These are phyloP conservation scores for Camelus bactrianus DNA, from an alignment of 2,113 vertebrate genomes.

Conservation along the genomic window DNA sequence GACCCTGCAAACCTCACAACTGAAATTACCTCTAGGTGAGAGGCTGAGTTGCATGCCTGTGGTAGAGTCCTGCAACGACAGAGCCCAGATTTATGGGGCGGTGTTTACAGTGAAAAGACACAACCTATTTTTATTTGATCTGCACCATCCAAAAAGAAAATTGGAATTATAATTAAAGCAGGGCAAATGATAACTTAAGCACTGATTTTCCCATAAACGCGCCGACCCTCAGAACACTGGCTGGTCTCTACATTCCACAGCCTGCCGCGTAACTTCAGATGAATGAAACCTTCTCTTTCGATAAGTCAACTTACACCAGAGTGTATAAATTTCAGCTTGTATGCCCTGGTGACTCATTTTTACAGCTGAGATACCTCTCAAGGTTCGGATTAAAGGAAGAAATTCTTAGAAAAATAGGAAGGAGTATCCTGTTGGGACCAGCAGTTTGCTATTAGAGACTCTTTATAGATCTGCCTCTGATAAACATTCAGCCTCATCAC, in stretches of 20 bases:
- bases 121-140: slow-evolving; percentile 57
- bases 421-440: slow-evolving; percentile 60
- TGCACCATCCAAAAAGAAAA: slow-evolving; percentile 74
- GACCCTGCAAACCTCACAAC: background rate
- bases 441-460: slow-evolving; percentile 43
- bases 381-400: slow-evolving; percentile 74
- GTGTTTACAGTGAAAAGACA: slow-evolving; percentile 64
- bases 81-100: slow-evolving; percentile 60
- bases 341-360: slow-evolving; percentile 78
- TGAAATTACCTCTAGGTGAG: slow-evolving; percentile 45
- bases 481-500: slow-evolving; percentile 61
- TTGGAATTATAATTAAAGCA: slow-evolving; percentile 77
- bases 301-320: slow-evolving; percentile 58
- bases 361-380: slow-evolving; percentile 71
- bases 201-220: slow-evolving; percentile 69
- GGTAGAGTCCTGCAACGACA: background rate
- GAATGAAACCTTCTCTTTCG: slow-evolving; percentile 64
- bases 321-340: slow-evolving; percentile 76
- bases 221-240: slow-evolving; percentile 26
- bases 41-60: slow-evolving; percentile 1
- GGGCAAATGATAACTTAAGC: slow-evolving; percentile 61
- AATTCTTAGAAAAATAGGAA: slow-evolving; percentile 75
- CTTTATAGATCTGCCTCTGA: slow-evolving; percentile 45
- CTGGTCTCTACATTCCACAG: slow-evolving; percentile 34
- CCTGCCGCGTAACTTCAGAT: slow-evolving; percentile 39